Evolutionary conservation across 2,797 vertebrate genomes (phyloP).

Genomic region (Hapalemur alaotrensis): DNA sequence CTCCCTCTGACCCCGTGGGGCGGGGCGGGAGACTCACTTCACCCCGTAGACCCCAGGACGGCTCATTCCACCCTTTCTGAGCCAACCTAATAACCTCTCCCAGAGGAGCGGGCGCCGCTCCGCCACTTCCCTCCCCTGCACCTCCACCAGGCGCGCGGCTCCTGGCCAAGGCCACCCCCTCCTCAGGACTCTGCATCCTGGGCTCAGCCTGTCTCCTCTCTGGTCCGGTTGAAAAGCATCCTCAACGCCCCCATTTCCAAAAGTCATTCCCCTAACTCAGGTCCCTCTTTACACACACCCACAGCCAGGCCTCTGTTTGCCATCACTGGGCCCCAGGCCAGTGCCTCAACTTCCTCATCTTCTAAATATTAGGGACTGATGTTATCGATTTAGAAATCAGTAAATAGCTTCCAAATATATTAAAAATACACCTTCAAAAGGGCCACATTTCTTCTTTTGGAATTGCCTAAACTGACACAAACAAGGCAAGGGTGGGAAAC

Average conservation of each 20-base stretch:
- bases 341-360: background rate
- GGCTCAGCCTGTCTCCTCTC: background rate
- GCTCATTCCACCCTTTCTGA: background rate
- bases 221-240: background rate
- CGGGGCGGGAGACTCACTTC: background rate
- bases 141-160: background rate
- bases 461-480: background rate
- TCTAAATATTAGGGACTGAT: background rate
- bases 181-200: accelerated
- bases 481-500: background rate
- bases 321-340: background rate
- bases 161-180: background rate
- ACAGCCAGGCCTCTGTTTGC: background rate
- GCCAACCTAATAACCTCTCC: background rate
- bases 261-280: background rate
- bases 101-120: background rate
- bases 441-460: background rate
- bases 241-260: background rate
- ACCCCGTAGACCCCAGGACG: accelerated
- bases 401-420: background rate
- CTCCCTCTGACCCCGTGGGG: background rate
- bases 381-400: background rate
- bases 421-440: background rate
- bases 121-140: background rate
- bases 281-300: background rate